phyloP scores from a whole-genome alignment of 2,888 invertebrate species.

The Thymelicus lineola region DNA sequence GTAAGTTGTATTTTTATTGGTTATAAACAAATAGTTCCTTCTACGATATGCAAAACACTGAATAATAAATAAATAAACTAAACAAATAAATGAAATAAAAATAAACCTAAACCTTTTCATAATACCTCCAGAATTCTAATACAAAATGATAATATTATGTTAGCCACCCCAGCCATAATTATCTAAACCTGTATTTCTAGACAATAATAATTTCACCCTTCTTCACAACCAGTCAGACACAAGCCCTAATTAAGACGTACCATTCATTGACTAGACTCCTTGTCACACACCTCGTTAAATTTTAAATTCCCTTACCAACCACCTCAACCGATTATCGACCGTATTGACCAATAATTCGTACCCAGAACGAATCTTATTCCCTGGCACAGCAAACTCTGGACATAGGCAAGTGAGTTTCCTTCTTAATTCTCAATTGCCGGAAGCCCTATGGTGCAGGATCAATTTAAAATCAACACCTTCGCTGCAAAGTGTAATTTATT shows the following conservation, averaged over 20 bases:
- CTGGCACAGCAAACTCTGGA: not conserved
- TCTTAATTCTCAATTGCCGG: slow-evolving; percentile 57
- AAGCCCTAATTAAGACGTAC: slow-evolving; percentile 33
- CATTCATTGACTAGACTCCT: slow-evolving; percentile 19
- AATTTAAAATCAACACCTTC: slow-evolving; percentile 43
- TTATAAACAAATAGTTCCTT: too few species aligned
- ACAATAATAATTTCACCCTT: slow-evolving; percentile 6
- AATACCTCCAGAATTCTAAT: too few species aligned
- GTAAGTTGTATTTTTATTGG: too few species aligned
- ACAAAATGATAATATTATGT: too few species aligned
- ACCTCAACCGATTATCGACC: slow-evolving; percentile 15
- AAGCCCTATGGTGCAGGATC: slow-evolving; percentile 48
- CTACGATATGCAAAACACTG: too few species aligned
- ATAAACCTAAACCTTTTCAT: too few species aligned
- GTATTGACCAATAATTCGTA: not conserved
- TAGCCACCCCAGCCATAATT: too few species aligned
- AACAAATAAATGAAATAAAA: too few species aligned
- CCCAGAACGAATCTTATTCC: not conserved
- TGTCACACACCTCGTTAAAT: slow-evolving; percentile 13
- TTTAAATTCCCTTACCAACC: slow-evolving; percentile 28
- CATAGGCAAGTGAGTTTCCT: slow-evolving; percentile 52
- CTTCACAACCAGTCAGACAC: not conserved
- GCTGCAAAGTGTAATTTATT: slow-evolving; percentile 5
- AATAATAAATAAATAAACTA: too few species aligned
- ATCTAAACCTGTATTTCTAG: not conserved